Evolutionary conservation across 2,113 vertebrate genomes (phyloP).

Genomic region (Odocoileus virginianus): DNA sequence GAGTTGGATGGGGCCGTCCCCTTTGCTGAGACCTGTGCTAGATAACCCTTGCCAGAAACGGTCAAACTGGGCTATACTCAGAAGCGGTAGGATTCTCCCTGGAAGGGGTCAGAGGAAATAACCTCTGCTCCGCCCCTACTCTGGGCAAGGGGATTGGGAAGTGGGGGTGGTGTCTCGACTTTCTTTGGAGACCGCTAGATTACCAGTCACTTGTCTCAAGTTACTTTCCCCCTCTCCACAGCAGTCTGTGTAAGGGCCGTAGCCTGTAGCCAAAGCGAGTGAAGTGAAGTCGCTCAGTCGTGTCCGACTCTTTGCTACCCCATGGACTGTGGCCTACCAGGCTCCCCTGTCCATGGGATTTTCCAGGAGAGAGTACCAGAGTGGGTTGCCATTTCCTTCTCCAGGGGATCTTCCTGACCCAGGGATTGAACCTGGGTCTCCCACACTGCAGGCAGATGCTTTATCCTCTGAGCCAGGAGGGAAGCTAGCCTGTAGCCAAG

Average conservation of each 20-base stretch:
- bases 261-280: background rate
- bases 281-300: background rate
- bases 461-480: background rate
- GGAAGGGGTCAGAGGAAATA: background rate
- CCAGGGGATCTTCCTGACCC: background rate
- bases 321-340: background rate
- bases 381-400: background rate
- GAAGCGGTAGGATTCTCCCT: background rate
- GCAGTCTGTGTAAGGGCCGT: accelerated
- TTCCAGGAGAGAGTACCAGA: background rate
- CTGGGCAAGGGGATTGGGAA: too few species aligned
- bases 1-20: background rate
- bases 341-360: background rate
- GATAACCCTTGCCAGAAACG: background rate
- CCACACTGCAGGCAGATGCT: background rate
- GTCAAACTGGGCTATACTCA: background rate
- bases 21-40: background rate
- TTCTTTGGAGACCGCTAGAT: background rate
- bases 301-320: background rate
- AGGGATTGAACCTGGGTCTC: background rate
- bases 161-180: background rate
- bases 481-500: background rate
- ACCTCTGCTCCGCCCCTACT: background rate
- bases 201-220: background rate
- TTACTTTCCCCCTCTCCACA: background rate